Evolutionary conservation across 2,888 invertebrate species (phyloP).

Genomic region (Synanthedon tipuliformis): DNA sequence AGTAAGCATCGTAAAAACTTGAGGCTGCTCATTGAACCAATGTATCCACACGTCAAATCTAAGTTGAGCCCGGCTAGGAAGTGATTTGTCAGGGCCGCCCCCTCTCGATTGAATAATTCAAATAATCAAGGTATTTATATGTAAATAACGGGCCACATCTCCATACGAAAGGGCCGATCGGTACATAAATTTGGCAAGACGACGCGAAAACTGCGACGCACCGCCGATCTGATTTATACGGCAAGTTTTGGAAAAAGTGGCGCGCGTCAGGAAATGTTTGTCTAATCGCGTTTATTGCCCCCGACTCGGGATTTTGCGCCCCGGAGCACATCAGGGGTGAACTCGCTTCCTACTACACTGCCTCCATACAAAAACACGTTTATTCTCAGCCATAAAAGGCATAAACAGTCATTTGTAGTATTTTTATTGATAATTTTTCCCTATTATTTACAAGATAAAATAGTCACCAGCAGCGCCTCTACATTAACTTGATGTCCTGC

Average conservation of each 20-base stretch:
- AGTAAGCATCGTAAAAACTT: slow-evolving; percentile 25
- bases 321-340: slow-evolving; percentile 37
- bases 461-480: too few species aligned
- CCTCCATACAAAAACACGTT: slow-evolving; percentile 19
- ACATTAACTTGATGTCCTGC: too few species aligned
- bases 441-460: too few species aligned
- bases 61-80: slow-evolving; percentile 61
- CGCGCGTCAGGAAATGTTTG: slow-evolving; percentile 67
- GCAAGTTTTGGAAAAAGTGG: slow-evolving; percentile 66
- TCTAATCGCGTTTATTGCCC: slow-evolving; percentile 65
- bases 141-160: slow-evolving; percentile 68
- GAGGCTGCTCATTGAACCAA: slow-evolving; percentile 18
- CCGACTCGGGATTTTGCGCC: slow-evolving; percentile 50
- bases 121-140: slow-evolving; percentile 72
- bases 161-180: slow-evolving; percentile 71
- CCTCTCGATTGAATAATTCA: slow-evolving; percentile 72
- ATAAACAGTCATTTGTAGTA: background rate
- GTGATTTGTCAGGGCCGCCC: slow-evolving; percentile 70
- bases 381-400: background rate
- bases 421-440: too few species aligned
- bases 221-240: slow-evolving; percentile 67
- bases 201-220: slow-evolving; percentile 67
- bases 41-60: slow-evolving; percentile 47
- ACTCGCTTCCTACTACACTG: slow-evolving; percentile 15
- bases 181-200: slow-evolving; percentile 70